Conservation (phyloP, 2,113 vertebrate genomes). For the Phalacrocorax aristotelis region DNA sequence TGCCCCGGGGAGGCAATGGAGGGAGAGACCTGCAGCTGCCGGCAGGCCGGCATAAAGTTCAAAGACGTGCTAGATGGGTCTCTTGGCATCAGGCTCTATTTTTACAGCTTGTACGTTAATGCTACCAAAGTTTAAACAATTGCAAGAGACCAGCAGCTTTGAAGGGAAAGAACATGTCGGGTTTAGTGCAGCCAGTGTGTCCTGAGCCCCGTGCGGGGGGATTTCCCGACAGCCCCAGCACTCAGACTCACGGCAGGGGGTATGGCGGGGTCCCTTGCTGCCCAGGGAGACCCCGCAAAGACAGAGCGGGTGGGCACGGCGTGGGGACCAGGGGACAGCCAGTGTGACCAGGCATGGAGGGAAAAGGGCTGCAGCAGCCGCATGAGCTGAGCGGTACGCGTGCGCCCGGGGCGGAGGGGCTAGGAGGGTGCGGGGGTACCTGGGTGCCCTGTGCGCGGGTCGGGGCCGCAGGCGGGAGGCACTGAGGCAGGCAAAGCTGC, state of each 20-base stretch:
- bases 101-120: constrained; percentile 63
- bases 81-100: constrained; percentile 36
- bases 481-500: neutral
- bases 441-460: accelerated
- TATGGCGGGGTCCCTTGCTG: accelerated
- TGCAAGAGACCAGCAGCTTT: neutral
- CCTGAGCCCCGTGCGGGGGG: accelerated
- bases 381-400: neutral
- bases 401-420: neutral
- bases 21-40: neutral
- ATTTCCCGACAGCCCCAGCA: neutral
- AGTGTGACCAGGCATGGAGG: neutral
- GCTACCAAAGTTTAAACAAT: constrained; percentile 26
- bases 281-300: no score
- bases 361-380: neutral
- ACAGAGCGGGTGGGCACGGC: neutral
- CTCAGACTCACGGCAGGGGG: accelerated
- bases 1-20: neutral
- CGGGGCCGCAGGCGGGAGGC: accelerated
- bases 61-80: neutral
- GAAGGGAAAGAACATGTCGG: neutral
- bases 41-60: neutral
- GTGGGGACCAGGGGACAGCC: neutral
- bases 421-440: neutral
- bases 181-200: neutral